Percentiles rank a stretch among this genome's conserved stretches.
Evolutionary conservation across 2,797 vertebrate species (phyloP).

Genomic region (Odontamblyopus lacepedii): DNA sequence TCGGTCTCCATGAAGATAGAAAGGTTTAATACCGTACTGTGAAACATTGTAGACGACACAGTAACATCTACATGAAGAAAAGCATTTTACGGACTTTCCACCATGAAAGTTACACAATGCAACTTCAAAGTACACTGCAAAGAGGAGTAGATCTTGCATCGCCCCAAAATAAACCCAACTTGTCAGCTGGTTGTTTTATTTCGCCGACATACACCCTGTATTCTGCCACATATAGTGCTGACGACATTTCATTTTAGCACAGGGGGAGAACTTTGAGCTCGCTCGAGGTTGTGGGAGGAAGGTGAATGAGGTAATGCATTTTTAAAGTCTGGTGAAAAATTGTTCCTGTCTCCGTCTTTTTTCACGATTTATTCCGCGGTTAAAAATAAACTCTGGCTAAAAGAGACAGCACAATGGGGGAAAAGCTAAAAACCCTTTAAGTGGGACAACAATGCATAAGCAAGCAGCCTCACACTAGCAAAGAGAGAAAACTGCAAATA

Average conservation of each 20-base stretch:
- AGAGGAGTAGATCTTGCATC: slow-evolving; percentile 29
- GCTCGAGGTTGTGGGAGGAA: slow-evolving; percentile 8
- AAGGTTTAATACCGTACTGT: too few relatives aligned
- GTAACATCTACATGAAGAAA: too few relatives aligned
- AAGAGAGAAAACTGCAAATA: slow-evolving; percentile 48
- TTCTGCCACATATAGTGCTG: slow-evolving; percentile 13
- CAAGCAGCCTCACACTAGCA: slow-evolving; percentile 45
- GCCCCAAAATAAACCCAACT: slow-evolving; percentile 58
- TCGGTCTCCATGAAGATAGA: too few relatives aligned
- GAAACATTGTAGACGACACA: too few relatives aligned
- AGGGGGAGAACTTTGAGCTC: slow-evolving; percentile 6
- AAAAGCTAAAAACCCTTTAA: slow-evolving; percentile 41
- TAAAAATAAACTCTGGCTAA: slow-evolving; percentile 18
- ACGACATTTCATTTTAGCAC: slow-evolving; percentile 32
- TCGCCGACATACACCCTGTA: slow-evolving; percentile 13
- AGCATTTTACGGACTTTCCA: too few relatives aligned
- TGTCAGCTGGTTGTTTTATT: slow-evolving; percentile 61
- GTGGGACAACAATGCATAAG: slow-evolving; percentile 69
- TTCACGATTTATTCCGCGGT: slow-evolving; percentile 8
- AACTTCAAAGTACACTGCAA: slow-evolving; percentile 18
- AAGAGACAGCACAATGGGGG: slow-evolving; percentile 26
- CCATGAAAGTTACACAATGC: too few relatives aligned
- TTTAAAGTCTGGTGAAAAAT: slow-evolving; percentile 11
- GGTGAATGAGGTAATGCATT: slow-evolving; percentile 5
- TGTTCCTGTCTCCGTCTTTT: background rate